phyloP scores from a whole-genome alignment of 2,888 invertebrate species.

The Nephrotoma guestfalica region DNA sequence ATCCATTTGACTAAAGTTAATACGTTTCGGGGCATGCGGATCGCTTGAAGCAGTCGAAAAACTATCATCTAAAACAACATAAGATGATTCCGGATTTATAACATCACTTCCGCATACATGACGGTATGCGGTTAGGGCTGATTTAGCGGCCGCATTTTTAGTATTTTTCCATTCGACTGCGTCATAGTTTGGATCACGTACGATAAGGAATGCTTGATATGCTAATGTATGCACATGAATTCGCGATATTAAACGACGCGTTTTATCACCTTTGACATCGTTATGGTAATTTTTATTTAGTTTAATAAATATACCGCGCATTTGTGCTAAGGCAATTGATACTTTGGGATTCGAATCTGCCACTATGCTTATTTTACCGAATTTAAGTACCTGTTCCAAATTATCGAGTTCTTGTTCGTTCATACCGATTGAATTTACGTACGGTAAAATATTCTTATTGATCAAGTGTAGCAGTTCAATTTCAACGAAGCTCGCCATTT shows the following conservation, averaged over 20 bases:
- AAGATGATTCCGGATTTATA: slow-evolving; percentile 28
- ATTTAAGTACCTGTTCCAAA: slow-evolving; percentile 50
- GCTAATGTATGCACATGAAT: slow-evolving; percentile 77
- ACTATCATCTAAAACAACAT: slow-evolving; percentile 66
- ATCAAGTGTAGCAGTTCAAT: slow-evolving; percentile 49
- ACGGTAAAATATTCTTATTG: slow-evolving; percentile 50
- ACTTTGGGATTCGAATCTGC: slow-evolving; percentile 67
- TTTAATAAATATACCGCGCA: slow-evolving; percentile 35
- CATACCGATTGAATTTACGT: slow-evolving; percentile 72
- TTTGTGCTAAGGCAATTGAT: slow-evolving; percentile 66
- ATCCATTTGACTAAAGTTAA: slow-evolving; percentile 48
- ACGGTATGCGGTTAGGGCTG: slow-evolving; percentile 65
- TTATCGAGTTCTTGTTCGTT: slow-evolving; percentile 78
- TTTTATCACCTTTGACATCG: slow-evolving; percentile 20
- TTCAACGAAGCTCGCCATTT: slow-evolving; percentile 76
- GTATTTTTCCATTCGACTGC: slow-evolving; percentile 55
- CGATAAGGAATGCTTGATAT: slow-evolving; percentile 69
- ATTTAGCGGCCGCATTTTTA: slow-evolving; percentile 66
- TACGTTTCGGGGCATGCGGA: slow-evolving; percentile 36
- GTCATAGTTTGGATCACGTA: slow-evolving; percentile 35
- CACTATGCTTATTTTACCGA: slow-evolving; percentile 55
- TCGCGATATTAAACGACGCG: slow-evolving; percentile 48
- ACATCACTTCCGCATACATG: slow-evolving; percentile 60
- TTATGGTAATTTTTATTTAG: slow-evolving; percentile 19
- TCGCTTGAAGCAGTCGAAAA: slow-evolving; percentile 51